These are phyloP conservation scores for Argynnis bischoffii DNA, from an alignment of 2,888 invertebrate genomes.

Conservation along the genomic window DNA sequence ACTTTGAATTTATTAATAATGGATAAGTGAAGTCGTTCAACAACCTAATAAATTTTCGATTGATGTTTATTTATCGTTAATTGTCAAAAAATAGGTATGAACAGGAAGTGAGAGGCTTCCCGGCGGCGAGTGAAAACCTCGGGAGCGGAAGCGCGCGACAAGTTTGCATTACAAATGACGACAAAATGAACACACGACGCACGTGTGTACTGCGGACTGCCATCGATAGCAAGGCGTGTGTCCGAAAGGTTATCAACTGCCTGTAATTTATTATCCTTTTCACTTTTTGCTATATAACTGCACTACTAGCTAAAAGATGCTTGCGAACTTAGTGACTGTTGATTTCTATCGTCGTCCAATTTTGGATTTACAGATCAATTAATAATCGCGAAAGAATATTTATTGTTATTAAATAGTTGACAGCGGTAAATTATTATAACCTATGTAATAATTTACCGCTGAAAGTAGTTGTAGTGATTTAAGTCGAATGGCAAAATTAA, in stretches of 20 bases:
- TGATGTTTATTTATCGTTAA: slow-evolving; percentile 57
- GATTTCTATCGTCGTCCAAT: too few relatives aligned
- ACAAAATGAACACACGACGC: slow-evolving; percentile 69
- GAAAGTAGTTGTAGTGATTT: too few relatives aligned
- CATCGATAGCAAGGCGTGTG: slow-evolving; percentile 38
- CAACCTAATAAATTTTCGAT: slow-evolving; percentile 34
- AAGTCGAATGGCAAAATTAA: too few relatives aligned
- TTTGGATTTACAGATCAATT: too few relatives aligned
- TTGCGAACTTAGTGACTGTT: too few relatives aligned
- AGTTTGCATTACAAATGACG: slow-evolving; percentile 77
- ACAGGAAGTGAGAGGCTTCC: slow-evolving; percentile 77
- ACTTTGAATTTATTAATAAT: background rate
- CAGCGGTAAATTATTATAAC: too few relatives aligned
- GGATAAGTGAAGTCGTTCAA: slow-evolving; percentile 28
- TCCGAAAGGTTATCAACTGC: slow-evolving; percentile 7
- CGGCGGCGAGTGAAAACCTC: slow-evolving; percentile 69
- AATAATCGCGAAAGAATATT: too few relatives aligned
- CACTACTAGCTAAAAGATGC: background rate
- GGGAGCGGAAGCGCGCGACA: slow-evolving; percentile 70
- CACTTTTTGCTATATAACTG: background rate
- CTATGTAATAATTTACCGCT: too few relatives aligned
- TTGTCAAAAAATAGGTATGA: slow-evolving; percentile 71
- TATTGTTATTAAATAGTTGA: too few relatives aligned
- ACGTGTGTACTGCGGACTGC: slow-evolving; percentile 49
- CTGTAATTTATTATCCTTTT: slow-evolving; percentile 11